These are phyloP conservation scores for Adelognathus sp. DNA, from an alignment of 2,888 invertebrate genomes.

Conservation along the genomic window DNA sequence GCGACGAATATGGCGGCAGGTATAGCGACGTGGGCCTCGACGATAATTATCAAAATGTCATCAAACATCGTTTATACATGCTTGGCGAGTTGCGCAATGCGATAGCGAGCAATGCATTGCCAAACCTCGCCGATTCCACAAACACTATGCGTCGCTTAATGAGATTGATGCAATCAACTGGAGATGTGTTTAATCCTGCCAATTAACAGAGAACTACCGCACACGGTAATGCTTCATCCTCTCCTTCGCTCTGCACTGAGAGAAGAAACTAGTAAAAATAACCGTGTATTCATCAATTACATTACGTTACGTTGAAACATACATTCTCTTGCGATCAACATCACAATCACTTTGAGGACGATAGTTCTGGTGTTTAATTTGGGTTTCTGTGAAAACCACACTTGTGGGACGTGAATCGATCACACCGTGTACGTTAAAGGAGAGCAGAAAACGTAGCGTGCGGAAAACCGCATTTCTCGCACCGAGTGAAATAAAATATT, in stretches of 20 bases:
- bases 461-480: too few species aligned
- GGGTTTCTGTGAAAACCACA: too few species aligned
- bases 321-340: too few species aligned
- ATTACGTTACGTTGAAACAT: too few species aligned
- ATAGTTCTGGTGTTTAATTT: too few species aligned
- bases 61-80: slow-evolving; percentile 74
- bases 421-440: too few species aligned
- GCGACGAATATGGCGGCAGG: slow-evolving; percentile 24
- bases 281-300: too few species aligned
- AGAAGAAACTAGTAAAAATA: too few species aligned
- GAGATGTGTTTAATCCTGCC: slow-evolving; percentile 71
- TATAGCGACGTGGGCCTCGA: background rate
- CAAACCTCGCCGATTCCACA: slow-evolving; percentile 60
- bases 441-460: too few species aligned
- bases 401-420: too few species aligned
- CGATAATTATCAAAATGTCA: slow-evolving; percentile 66
- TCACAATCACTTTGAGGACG: too few species aligned
- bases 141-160: slow-evolving; percentile 74
- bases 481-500: too few species aligned
- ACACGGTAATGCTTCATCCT: background rate
- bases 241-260: background rate
- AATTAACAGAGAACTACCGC: slow-evolving; percentile 67
- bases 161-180: slow-evolving; percentile 76
- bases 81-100: slow-evolving; percentile 53
- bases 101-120: background rate